Evolutionary conservation across 2,797 vertebrate species (phyloP), one percentile per base, ranked within the genome.

Genomic region (Eulemur albifrons): DNA sequence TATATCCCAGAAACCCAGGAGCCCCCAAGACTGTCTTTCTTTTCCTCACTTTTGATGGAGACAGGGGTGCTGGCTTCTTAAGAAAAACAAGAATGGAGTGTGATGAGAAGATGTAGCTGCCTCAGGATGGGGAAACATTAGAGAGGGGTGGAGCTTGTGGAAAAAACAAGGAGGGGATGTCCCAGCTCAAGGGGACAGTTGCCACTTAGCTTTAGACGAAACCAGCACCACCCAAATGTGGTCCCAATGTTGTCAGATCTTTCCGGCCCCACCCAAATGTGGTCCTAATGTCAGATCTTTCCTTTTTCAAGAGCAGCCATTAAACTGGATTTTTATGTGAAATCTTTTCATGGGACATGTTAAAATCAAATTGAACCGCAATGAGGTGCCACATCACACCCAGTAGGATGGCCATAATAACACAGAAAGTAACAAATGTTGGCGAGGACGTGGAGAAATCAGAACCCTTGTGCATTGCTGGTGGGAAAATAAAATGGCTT

Each of bases 191-290:
- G 1, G 57, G 40, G 2, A 5, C 23, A 50, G 80, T 63, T 61
- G 57, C 95, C 67, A 10, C 23, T 18, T 27, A 59, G 73, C 50
- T 38, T 52, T 1, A 25, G 67, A 61, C 9, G 57, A 35, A 11
- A 4, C n/a, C 52, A 0, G 3, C 17, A n/a, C 8, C 15, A 3
- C 30, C 72, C 32, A 2, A 38, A 18, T 27, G 52, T 1, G 2
- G 43, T 88, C 70, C 52, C 23, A 14, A 30, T 2, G 57, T 32
- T 4, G 52, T 45, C 30, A 84, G 30, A 52, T 20, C 35, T 88
- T 84, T 43, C 32, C 48, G 2, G 8, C 15, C 65, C 10, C 17
- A 2, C 38, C 73, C n/a, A 1, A 40, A 15, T 23, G 45, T 1
- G 4, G 45, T 88, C 72, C 54, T 14, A 9, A 32, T 3, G 59